Evolutionary conservation across 2,888 invertebrate species (phyloP).

Genomic region (Bellardia pandia): DNA sequence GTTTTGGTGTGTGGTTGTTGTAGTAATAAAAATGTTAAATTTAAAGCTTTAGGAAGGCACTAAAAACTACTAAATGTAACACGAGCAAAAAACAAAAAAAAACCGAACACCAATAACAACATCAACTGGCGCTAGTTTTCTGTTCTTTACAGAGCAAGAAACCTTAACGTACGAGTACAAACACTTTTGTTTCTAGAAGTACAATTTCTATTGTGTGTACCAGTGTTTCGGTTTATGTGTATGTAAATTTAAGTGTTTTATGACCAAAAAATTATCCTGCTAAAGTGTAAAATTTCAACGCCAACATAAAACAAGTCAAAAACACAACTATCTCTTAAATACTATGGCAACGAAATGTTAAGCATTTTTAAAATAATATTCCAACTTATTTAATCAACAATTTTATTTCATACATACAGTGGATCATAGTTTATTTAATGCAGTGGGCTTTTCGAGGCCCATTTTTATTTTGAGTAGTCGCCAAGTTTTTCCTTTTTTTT

Average conservation of each 20-base stretch:
- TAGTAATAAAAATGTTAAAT: slow-evolving; percentile 76
- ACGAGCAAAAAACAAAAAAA: slow-evolving; percentile 23
- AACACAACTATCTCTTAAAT: not conserved
- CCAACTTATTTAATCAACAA: not conserved
- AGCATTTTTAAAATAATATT: not conserved
- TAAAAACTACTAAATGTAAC: slow-evolving; percentile 70
- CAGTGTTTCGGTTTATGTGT: not conserved
- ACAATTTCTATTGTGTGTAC: not conserved
- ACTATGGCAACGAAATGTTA: not conserved
- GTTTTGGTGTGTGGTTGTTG: slow-evolving; percentile 61
- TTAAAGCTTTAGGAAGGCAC: slow-evolving; percentile 75
- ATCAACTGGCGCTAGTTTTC: slow-evolving; percentile 23
- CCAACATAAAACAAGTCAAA: slow-evolving; percentile 45
- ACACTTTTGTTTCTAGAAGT: not conserved
- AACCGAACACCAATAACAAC: slow-evolving; percentile 28
- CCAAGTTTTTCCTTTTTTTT: no score
- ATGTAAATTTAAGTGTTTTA: slow-evolving; percentile 48
- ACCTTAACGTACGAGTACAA: not conserved
- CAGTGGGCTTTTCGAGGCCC: no score
- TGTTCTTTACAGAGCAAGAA: not conserved
- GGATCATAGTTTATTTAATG: no score
- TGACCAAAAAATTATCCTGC: slow-evolving; percentile 57
- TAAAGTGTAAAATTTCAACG: slow-evolving; percentile 68
- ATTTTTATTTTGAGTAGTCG: no score
- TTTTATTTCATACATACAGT: no score